Evolutionary conservation across 2,113 vertebrate genomes (phyloP).

Genomic region (Phyllostomus hastatus): DNA sequence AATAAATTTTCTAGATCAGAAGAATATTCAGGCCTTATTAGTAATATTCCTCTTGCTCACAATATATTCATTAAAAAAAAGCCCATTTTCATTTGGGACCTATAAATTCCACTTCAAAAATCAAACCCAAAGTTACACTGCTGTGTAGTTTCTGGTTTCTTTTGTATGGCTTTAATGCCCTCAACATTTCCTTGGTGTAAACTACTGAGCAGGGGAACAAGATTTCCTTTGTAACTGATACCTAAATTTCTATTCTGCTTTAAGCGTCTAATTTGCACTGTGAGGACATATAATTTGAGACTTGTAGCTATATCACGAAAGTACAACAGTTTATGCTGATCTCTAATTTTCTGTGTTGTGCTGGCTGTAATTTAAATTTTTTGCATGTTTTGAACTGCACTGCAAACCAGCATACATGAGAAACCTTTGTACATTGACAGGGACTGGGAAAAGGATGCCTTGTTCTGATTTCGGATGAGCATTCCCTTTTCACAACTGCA

Average conservation of each 20-base stretch:
- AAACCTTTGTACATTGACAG: constrained; percentile 67
- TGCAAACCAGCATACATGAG: constrained; percentile 62
- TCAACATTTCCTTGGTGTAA: constrained; percentile 74
- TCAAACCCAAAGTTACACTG: not conserved
- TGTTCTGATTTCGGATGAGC: constrained; percentile 59
- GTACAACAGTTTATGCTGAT: constrained; percentile 64
- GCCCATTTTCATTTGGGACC: not conserved
- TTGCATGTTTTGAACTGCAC: constrained; percentile 69
- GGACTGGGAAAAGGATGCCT: constrained; percentile 53
- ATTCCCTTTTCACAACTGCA: constrained; percentile 65
- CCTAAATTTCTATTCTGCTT: constrained; percentile 70
- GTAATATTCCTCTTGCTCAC: not conserved
- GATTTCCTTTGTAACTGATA: constrained; percentile 77
- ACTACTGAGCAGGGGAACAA: constrained; percentile 74
- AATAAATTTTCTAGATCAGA: not conserved
- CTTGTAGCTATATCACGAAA: constrained; percentile 69
- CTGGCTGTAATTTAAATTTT: constrained; percentile 74
- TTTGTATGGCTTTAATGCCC: constrained; percentile 68
- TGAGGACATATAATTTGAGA: constrained; percentile 75
- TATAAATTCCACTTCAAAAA: constrained; percentile 41
- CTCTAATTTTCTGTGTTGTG: constrained; percentile 71
- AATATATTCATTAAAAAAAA: not conserved
- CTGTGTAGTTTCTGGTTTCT: constrained; percentile 49
- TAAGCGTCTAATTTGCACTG: constrained; percentile 72
- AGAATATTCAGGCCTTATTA: constrained; percentile 32